Conservation (phyloP, 2,797 vertebrate species). For the Enteromius afrohamiltoni region DNA sequence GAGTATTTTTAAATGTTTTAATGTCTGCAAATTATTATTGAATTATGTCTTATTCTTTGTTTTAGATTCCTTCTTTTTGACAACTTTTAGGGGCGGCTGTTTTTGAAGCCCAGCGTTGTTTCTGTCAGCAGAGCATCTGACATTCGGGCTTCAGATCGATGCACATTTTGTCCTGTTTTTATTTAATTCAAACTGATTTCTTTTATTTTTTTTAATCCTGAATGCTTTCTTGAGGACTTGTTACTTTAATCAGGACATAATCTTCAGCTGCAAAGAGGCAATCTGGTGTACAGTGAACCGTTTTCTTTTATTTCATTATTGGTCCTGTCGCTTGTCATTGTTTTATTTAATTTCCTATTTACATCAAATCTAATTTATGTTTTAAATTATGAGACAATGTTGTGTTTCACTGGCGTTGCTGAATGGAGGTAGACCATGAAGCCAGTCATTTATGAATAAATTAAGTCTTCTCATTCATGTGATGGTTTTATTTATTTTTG, state of each 20-base stretch:
- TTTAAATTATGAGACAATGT: conserved; percentile 83
- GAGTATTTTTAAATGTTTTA: conserved; percentile 57
- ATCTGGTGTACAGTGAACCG: conserved; percentile 51
- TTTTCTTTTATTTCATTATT: conserved; percentile 53
- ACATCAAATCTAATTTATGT: conserved; percentile 84
- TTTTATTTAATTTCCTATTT: conserved; percentile 85
- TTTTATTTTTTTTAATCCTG: conserved; percentile 16
- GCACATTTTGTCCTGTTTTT: conserved; percentile 18
- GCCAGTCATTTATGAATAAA: conserved; percentile 79
- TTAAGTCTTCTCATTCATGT: conserved; percentile 77
- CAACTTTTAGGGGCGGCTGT: not conserved
- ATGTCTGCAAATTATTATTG: conserved; percentile 55
- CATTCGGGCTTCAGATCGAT: conserved; percentile 15
- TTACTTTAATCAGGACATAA: conserved; percentile 34
- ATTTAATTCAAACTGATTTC: conserved; percentile 30
- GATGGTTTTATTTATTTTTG: conserved; percentile 64
- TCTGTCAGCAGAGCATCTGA: conserved; percentile 18
- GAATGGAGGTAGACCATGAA: conserved; percentile 69
- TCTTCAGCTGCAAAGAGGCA: conserved; percentile 14
- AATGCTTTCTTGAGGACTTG: conserved; percentile 30
- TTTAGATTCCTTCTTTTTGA: conserved; percentile 41
- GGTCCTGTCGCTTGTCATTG: conserved; percentile 68
- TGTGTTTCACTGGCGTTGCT: conserved; percentile 72
- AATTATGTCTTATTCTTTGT: conserved; percentile 23
- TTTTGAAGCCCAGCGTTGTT: not conserved